phyloP scores from a whole-genome alignment of 2,888 invertebrate species.

The Laspeyria flexula region DNA sequence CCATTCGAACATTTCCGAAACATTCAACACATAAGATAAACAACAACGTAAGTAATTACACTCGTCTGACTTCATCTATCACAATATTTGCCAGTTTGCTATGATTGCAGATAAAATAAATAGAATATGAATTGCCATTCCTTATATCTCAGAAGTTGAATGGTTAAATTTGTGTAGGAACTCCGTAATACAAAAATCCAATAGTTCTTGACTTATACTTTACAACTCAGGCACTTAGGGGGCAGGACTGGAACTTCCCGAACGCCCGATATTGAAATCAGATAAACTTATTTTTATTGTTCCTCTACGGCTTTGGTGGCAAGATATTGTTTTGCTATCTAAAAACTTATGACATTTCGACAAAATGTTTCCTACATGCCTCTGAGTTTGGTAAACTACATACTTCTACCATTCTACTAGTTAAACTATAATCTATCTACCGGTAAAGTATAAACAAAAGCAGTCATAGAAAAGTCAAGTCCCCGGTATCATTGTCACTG shows the following conservation, averaged over 20 bases:
- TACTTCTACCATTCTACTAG: slow-evolving; percentile 22
- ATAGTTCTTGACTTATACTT: slow-evolving; percentile 23
- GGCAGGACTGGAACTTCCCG: slow-evolving; percentile 14
- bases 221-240: slow-evolving; percentile 34
- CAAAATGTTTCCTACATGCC: slow-evolving; percentile 43
- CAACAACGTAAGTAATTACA: too few species aligned
- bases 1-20: too few species aligned
- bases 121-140: background rate
- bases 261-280: slow-evolving; percentile 15
- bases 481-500: too few species aligned
- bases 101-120: background rate
- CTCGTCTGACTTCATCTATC: too few species aligned
- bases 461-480: too few species aligned
- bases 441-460: background rate
- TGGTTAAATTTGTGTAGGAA: slow-evolving; percentile 17
- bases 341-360: slow-evolving; percentile 33
- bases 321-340: slow-evolving; percentile 14
- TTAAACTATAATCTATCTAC: slow-evolving; percentile 12
- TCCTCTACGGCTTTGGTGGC: slow-evolving; percentile 5
- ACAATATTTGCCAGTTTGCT: background rate
- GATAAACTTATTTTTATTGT: slow-evolving; percentile 15
- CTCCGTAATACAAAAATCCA: slow-evolving; percentile 27
- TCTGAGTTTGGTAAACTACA: slow-evolving; percentile 34
- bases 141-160: slow-evolving; percentile 3
- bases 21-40: too few species aligned